phyloP scores from a whole-genome alignment of 2,888 invertebrate species.

The Sinelater perroti region DNA sequence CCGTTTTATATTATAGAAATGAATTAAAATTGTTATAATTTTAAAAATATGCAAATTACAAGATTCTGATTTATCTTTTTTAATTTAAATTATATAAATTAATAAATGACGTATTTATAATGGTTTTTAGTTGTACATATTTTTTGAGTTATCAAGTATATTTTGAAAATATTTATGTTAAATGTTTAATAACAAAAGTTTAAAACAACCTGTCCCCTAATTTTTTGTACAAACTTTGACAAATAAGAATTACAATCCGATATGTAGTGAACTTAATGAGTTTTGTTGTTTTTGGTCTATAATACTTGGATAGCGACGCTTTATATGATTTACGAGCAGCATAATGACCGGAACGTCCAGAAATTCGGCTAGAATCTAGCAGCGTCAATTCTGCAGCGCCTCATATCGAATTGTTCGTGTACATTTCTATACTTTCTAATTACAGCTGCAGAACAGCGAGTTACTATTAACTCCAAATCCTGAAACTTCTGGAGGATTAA shows the following conservation, averaged over 20 bases:
- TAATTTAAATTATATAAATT: too few relatives aligned
- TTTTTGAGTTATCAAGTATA: too few relatives aligned
- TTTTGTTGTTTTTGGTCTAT: constrained; percentile 16
- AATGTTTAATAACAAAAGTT: too few relatives aligned
- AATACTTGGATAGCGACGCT: constrained; percentile 12
- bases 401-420: neutral
- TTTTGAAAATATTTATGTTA: too few relatives aligned
- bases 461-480: neutral
- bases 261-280: constrained; percentile 1
- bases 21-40: too few relatives aligned
- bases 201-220: too few relatives aligned
- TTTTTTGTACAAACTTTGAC: constrained; percentile 1
- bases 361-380: neutral
- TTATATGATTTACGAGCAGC: constrained; percentile 12
- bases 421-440: neutral
- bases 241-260: neutral
- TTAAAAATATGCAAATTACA: too few relatives aligned
- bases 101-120: too few relatives aligned
- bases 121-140: too few relatives aligned
- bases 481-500: neutral
- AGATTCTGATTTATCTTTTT: too few relatives aligned
- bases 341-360: constrained; percentile 14
- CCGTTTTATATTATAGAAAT: too few relatives aligned
- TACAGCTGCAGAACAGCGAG: neutral
- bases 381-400: neutral